Base-by-base conservation (phyloP, 2,797 vertebrate genomes). In the Smutsia temminckii region DNA sequence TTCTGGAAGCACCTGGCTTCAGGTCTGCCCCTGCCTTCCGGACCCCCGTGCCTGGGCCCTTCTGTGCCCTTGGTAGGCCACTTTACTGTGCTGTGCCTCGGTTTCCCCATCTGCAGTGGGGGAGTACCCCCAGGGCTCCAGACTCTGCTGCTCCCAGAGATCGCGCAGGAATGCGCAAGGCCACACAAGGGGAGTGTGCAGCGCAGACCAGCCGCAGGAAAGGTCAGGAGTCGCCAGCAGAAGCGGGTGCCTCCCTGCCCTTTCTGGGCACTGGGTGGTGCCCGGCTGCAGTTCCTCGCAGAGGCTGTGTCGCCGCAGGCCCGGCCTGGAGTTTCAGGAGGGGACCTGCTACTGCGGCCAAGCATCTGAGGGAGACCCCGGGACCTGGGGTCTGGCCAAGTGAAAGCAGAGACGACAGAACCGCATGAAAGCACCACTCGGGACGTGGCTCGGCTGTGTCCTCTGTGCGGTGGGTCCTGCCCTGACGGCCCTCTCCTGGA, bases 401-500 rank as follows among this genome's bases (percentile, higher is more conserved):
- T 0, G 27, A 55, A 57, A 12, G 14, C 49, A 17, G 86, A 55
- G 61, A 3, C 20, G 42, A 63, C 18, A 34, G 71, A 49, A 8
- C 37, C 23, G 16, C 32, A 34, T 20, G n/a, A 40, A 29, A 21
- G 71, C 32, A 0, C 32, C 75, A 4, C 8, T 3, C 13, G 17
- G 25, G 16, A 12, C 7, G 0, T 8, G 3, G 4, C 37, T 1
- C 2, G 7, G 88, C 75, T 0, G 0, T 8, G 9, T 69, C 63
- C 51, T 1, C 2, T 7, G 34, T 0, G 6, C 61, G 8, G 27
- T 46, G 25, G 14, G 2, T 12, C 68, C 37, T 12, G 53, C 37
- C 2, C 34, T 68, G 63, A 11, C 8, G n/a, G 10, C n/a, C 18
- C 63, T 11, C 49, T 1, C 72, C 1, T 3, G 5, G 53, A 6